These are phyloP conservation scores for Misgurnus mizolepis DNA, from an alignment of 2,113 vertebrate species.

Conservation along the genomic window DNA sequence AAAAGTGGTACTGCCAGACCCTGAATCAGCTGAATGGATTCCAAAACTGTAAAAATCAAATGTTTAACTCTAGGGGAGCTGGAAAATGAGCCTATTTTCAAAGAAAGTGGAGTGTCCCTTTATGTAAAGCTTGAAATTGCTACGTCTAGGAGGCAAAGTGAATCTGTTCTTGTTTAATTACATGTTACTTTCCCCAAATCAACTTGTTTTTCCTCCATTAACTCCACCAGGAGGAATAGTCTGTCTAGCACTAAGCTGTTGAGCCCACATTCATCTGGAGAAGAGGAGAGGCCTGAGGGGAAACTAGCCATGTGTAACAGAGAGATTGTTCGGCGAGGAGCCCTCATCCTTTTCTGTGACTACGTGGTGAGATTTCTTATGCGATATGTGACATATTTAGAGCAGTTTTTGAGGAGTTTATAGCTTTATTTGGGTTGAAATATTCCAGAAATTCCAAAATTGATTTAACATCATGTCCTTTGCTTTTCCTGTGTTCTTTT, in stretches of 20 bases:
- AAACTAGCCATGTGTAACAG: slow-evolving; percentile 86
- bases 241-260: slow-evolving; percentile 90
- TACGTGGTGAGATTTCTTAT: slow-evolving; percentile 84
- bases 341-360: slow-evolving; percentile 96
- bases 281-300: slow-evolving; percentile 72
- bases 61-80: no score
- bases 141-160: background rate
- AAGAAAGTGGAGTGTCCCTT: no score
- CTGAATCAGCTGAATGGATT: no score
- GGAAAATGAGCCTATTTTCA: no score
- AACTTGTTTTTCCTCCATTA: background rate
- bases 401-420: background rate
- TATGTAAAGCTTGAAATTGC: background rate
- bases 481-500: background rate
- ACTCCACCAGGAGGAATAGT: slow-evolving; percentile 81
- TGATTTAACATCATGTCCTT: background rate
- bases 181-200: background rate
- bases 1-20: no score
- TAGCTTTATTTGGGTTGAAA: background rate
- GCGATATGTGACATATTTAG: background rate
- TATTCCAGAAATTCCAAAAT: background rate
- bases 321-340: slow-evolving; percentile 91
- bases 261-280: slow-evolving; percentile 81
- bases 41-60: no score
- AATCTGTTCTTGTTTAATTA: background rate